phyloP scores from a whole-genome alignment of 2,113 vertebrate genomes.

The Myodes glareolus region DNA sequence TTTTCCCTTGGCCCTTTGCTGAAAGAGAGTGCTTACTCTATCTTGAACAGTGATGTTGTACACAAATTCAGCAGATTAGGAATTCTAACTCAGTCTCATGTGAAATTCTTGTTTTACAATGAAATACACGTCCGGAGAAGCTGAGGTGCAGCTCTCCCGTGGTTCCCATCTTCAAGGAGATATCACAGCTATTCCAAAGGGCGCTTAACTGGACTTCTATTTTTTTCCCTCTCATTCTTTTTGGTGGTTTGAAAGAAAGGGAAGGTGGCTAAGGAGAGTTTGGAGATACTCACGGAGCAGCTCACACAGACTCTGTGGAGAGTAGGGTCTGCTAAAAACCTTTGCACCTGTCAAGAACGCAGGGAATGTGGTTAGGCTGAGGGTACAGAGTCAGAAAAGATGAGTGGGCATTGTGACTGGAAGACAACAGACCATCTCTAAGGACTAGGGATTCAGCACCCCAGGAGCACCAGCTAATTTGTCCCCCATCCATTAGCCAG shows the following conservation, averaged over 20 bases:
- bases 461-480: background rate
- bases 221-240: background rate
- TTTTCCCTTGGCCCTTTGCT: background rate
- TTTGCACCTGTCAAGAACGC: background rate
- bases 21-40: background rate
- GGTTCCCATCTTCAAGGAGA: background rate
- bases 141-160: background rate
- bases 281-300: background rate
- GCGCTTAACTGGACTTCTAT: background rate
- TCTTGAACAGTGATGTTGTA: background rate
- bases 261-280: conserved; percentile 29
- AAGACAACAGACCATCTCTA: background rate
- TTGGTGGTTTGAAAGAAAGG: background rate
- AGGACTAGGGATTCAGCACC: background rate
- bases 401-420: background rate
- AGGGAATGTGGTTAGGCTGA: background rate
- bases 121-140: background rate
- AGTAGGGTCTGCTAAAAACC: conserved; percentile 12
- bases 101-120: background rate
- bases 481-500: background rate
- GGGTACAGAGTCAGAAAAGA: background rate
- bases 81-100: background rate
- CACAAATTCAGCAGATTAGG: background rate
- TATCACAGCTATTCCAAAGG: background rate
- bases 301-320: conserved; percentile 1